Conservation (phyloP, 2,797 vertebrate genomes). For the Loris lydekkerianus region DNA sequence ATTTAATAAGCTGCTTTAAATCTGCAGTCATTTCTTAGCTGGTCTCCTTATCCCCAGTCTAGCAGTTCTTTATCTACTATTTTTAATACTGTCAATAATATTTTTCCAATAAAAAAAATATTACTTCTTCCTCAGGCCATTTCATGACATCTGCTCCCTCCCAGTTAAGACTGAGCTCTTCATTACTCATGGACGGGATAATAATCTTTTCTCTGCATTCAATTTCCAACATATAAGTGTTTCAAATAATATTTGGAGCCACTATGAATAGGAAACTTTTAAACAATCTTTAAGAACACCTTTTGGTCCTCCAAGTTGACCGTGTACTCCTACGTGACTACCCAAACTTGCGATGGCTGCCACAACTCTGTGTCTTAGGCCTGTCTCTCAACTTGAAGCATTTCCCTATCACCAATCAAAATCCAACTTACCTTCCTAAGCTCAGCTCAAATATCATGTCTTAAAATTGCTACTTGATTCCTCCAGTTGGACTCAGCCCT, state of each 20-base stretch:
- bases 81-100: background rate
- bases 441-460: slow-evolving; percentile 56
- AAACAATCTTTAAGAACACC: background rate
- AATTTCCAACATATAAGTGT: background rate
- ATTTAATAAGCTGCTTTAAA: background rate
- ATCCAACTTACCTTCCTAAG: slow-evolving; percentile 53
- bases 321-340: background rate
- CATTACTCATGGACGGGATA: background rate
- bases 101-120: background rate
- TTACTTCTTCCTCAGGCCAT: background rate
- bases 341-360: background rate
- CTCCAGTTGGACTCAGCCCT: slow-evolving; percentile 57
- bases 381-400: slow-evolving; percentile 19
- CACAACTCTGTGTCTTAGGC: background rate
- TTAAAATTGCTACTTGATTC: slow-evolving; percentile 54
- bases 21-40: background rate
- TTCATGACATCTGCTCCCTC: background rate
- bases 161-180: background rate
- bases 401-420: slow-evolving; percentile 8
- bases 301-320: background rate
- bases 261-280: background rate
- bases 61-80: background rate
- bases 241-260: background rate
- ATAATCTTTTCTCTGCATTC: background rate
- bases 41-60: background rate